Percentiles rank a stretch among this genome's conserved stretches.
Conservation (phyloP, 2,888 invertebrate species). For the Chirona hameri region DNA sequence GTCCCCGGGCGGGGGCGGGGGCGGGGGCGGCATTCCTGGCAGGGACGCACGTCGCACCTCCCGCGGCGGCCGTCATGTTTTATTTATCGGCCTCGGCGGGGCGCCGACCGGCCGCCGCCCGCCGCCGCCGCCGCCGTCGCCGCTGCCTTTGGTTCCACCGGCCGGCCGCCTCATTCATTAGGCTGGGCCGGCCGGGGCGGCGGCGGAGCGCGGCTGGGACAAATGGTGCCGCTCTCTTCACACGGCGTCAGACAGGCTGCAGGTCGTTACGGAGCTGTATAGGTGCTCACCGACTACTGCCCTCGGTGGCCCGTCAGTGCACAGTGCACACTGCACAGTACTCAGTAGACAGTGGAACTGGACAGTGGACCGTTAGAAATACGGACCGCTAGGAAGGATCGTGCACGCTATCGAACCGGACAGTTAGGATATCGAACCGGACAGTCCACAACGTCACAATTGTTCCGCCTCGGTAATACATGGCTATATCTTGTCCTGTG, state of each 20-base stretch:
- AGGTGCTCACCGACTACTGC: too few relatives aligned
- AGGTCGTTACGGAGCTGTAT: too few relatives aligned
- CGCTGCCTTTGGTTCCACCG: not conserved
- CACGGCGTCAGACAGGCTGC: not conserved
- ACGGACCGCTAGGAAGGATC: too few relatives aligned
- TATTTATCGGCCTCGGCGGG: not conserved
- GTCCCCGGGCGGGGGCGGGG: not conserved
- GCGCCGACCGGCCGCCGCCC: not conserved
- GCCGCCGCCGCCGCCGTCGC: not conserved
- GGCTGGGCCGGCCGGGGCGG: not conserved
- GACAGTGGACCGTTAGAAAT: too few relatives aligned
- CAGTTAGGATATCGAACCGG: too few relatives aligned
- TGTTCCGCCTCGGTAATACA: too few relatives aligned
- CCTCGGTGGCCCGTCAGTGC: too few relatives aligned
- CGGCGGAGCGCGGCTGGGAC: not conserved
- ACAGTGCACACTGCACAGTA: too few relatives aligned
- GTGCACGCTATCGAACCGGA: too few relatives aligned
- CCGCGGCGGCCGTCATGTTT: conserved; percentile 2
- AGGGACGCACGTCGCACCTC: not conserved
- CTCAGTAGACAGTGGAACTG: too few relatives aligned
- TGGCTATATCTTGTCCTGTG: too few relatives aligned
- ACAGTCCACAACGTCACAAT: too few relatives aligned
- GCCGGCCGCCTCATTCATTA: not conserved
- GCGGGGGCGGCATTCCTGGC: not conserved
- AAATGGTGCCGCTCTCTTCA: not conserved